phyloP scores from a whole-genome alignment of 2,888 invertebrate genomes.

The Drosophila leonis region DNA sequence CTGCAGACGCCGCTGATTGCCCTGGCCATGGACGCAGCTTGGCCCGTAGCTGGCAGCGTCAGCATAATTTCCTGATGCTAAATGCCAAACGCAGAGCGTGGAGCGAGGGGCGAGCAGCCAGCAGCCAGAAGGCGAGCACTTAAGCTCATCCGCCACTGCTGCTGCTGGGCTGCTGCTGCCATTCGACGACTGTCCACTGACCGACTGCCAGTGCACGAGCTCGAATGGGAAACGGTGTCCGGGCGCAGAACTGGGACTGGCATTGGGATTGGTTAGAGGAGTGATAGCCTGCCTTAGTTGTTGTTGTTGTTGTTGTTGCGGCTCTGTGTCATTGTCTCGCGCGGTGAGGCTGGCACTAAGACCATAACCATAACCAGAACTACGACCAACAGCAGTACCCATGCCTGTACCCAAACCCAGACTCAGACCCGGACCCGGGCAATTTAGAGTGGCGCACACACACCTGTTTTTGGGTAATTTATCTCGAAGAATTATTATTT shows the following conservation, averaged over 20 bases:
- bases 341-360: slow-evolving; percentile 33
- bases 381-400: slow-evolving; percentile 38
- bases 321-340: slow-evolving; percentile 79
- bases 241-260: slow-evolving; percentile 16
- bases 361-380: slow-evolving; percentile 34
- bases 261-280: slow-evolving; percentile 6
- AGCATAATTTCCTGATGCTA: slow-evolving; percentile 84
- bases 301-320: slow-evolving; percentile 52
- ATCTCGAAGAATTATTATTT: slow-evolving; percentile 86
- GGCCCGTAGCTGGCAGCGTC: slow-evolving; percentile 80
- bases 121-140: slow-evolving; percentile 62
- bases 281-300: slow-evolving; percentile 32
- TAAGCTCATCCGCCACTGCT: slow-evolving; percentile 69
- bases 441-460: slow-evolving; percentile 82
- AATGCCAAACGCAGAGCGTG: slow-evolving; percentile 77
- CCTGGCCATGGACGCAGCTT: slow-evolving; percentile 40
- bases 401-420: slow-evolving; percentile 10
- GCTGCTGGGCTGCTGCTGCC: slow-evolving; percentile 25
- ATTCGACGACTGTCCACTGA: slow-evolving; percentile 57
- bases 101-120: slow-evolving; percentile 8
- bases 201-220: slow-evolving; percentile 57
- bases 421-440: slow-evolving; percentile 58
- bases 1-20: slow-evolving; percentile 78
- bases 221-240: slow-evolving; percentile 23
- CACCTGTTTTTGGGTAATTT: slow-evolving; percentile 85